phyloP scores from a whole-genome alignment of 2,888 invertebrate species.

The Automeris io region DNA sequence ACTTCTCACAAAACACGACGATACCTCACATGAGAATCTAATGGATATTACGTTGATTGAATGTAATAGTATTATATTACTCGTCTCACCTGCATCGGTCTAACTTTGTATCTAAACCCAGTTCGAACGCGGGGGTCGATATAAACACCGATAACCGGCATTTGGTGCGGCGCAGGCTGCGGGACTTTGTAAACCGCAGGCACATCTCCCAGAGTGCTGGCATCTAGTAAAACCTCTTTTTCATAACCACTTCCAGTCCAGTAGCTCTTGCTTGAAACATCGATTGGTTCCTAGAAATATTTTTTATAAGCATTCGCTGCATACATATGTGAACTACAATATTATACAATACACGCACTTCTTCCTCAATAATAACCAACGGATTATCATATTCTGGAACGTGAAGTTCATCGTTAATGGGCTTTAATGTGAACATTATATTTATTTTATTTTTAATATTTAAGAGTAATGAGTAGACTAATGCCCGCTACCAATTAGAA shows the following conservation, averaged over 20 bases:
- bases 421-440: slow-evolving; percentile 23
- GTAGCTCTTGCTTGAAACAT: slow-evolving; percentile 41
- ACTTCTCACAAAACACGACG: slow-evolving; percentile 42
- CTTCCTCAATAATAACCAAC: slow-evolving; percentile 15
- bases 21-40: slow-evolving; percentile 47
- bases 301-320: slow-evolving; percentile 13
- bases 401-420: neutral
- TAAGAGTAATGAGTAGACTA: slow-evolving; percentile 32
- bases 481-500: slow-evolving; percentile 25
- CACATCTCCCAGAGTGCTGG: slow-evolving; percentile 79
- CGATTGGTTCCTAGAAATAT: slow-evolving; percentile 48
- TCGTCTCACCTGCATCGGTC: slow-evolving; percentile 78
- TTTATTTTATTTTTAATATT: slow-evolving; percentile 9
- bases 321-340: too few species aligned
- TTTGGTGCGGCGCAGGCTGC: slow-evolving; percentile 77
- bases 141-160: slow-evolving; percentile 84
- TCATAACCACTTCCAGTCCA: slow-evolving; percentile 44
- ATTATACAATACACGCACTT: slow-evolving; percentile 7
- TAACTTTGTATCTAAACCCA: slow-evolving; percentile 85
- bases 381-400: slow-evolving; percentile 12
- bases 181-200: slow-evolving; percentile 81
- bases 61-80: slow-evolving; percentile 35
- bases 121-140: slow-evolving; percentile 83
- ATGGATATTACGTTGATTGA: slow-evolving; percentile 25
- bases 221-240: slow-evolving; percentile 72